Conservation (phyloP, 2,888 invertebrate species). For the Ichneumoninae sp. region DNA sequence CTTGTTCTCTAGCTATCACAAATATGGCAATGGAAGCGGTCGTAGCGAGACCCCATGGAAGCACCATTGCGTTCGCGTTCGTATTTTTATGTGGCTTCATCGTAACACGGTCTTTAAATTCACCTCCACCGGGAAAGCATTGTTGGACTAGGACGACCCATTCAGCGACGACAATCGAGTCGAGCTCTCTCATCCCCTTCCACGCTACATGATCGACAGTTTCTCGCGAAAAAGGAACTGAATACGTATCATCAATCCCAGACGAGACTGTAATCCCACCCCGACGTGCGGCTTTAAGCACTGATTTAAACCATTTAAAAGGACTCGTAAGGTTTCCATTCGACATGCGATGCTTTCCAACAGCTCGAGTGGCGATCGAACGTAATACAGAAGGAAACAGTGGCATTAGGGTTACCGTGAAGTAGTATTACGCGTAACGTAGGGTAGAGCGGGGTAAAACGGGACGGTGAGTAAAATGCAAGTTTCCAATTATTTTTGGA, state of each 20-base stretch:
- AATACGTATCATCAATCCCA: constrained; percentile 17
- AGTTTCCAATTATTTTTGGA: no score
- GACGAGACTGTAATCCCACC: constrained; percentile 31
- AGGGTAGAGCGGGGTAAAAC: no score
- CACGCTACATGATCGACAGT: constrained; percentile 4
- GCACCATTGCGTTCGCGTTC: no score
- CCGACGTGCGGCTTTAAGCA: constrained; percentile 9
- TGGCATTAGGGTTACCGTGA: background rate
- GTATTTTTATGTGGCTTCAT: no score
- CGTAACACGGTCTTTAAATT: background rate
- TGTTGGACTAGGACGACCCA: background rate
- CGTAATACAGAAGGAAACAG: background rate
- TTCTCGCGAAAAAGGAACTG: background rate
- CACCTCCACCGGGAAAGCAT: constrained; percentile 16
- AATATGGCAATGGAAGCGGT: no score
- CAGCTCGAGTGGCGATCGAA: constrained; percentile 8
- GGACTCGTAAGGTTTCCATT: constrained; percentile 26
- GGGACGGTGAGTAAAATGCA: no score
- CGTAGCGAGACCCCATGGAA: no score
- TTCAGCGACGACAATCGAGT: background rate
- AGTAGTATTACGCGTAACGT: background rate
- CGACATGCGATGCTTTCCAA: constrained; percentile 14
- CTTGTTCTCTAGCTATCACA: no score
- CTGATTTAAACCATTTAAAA: constrained; percentile 41
- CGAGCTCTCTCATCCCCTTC: background rate